phyloP scores from a whole-genome alignment of 2,797 vertebrate species.

The Tamandua tetradactyla region DNA sequence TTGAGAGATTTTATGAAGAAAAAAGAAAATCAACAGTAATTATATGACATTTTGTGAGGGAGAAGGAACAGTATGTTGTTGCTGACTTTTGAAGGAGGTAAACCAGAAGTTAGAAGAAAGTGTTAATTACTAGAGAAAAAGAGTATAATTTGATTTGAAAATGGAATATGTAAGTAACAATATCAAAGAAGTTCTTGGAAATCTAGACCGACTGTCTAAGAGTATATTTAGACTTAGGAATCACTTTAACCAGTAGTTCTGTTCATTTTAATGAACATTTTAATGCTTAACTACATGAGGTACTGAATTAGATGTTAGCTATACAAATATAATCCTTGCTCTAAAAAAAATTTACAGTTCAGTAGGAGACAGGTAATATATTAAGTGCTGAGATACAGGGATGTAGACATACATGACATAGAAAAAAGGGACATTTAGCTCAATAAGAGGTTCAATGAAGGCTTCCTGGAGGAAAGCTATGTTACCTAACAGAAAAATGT shows the following conservation, averaged over 20 bases:
- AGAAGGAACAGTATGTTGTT: not conserved
- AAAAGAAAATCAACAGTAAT: not conserved
- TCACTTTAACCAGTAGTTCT: not conserved
- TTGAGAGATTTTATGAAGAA: not conserved
- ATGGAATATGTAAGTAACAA: conserved; percentile 39
- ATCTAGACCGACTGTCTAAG: not conserved
- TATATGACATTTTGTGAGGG: not conserved
- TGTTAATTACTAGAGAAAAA: not conserved
- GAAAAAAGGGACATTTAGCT: not conserved
- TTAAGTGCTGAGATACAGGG: not conserved
- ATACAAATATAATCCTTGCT: not conserved
- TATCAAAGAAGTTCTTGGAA: not conserved
- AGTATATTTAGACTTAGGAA: not conserved
- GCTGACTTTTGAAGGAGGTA: not conserved
- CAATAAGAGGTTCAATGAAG: not conserved
- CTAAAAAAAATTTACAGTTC: not conserved
- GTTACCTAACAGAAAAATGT: conserved; percentile 20
- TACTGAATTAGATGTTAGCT: not conserved
- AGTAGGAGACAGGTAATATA: not conserved
- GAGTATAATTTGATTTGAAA: not conserved
- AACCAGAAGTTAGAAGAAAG: conserved; percentile 12
- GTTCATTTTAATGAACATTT: not conserved
- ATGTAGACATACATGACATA: not conserved
- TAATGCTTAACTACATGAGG: not conserved
- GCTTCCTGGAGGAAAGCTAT: not conserved